Evolutionary conservation across 2,888 invertebrate species (phyloP).

Genomic region (Blera fallax): DNA sequence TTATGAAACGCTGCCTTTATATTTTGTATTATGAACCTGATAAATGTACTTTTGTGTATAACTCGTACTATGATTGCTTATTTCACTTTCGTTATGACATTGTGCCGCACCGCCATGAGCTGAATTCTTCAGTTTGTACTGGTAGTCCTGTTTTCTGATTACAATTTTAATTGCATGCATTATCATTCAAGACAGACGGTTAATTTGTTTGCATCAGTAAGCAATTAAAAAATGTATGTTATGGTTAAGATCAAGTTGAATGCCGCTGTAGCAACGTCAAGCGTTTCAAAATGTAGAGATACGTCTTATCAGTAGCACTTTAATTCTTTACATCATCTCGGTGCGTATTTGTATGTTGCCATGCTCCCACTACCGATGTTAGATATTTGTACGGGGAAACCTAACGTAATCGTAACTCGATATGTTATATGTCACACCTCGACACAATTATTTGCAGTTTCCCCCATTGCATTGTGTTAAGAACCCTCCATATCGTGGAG

Average conservation of each 20-base stretch:
- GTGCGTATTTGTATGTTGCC: not conserved
- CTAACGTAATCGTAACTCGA: not conserved
- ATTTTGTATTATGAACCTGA: not conserved
- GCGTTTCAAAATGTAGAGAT: not conserved
- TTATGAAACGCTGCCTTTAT: not conserved
- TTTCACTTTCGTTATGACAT: not conserved
- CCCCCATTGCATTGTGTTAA: not conserved
- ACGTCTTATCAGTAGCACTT: not conserved
- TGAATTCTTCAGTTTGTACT: not conserved
- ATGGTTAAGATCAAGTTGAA: conserved; percentile 28
- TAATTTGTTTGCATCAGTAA: not conserved
- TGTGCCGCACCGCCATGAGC: not conserved
- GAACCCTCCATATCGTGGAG: not conserved
- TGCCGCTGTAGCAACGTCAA: not conserved
- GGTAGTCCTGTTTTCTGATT: not conserved
- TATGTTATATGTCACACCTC: not conserved
- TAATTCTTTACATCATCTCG: not conserved
- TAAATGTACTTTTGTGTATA: not conserved
- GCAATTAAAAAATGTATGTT: not conserved
- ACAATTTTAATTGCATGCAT: not conserved
- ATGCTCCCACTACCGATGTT: not conserved
- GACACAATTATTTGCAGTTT: not conserved
- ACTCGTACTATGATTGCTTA: not conserved
- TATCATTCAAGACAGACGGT: not conserved
- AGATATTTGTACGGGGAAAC: not conserved